Conservation (phyloP, 2,888 invertebrate species). For the Eilema sororculum region DNA sequence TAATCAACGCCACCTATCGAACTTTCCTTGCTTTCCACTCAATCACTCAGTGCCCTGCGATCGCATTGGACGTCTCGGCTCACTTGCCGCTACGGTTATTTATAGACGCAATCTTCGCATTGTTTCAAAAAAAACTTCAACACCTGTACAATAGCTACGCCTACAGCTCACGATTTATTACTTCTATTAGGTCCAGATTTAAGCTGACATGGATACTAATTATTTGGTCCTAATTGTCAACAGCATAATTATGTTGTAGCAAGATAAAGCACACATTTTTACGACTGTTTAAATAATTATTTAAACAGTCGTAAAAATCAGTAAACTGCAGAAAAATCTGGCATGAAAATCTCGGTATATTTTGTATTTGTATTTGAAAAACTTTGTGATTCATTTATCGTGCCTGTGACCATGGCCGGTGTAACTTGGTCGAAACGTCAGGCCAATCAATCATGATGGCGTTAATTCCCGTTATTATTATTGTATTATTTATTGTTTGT, state of each 20-base stretch:
- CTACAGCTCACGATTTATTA: constrained; percentile 75
- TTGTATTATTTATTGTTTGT: background rate
- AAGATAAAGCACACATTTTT: no score
- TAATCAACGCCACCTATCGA: constrained; percentile 81
- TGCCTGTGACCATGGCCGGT: no score
- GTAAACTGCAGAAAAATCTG: background rate
- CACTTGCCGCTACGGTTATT: constrained; percentile 74
- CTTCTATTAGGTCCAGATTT: constrained; percentile 71
- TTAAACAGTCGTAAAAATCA: background rate
- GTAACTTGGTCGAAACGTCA: no score
- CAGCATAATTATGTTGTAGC: constrained; percentile 8
- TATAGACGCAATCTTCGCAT: constrained; percentile 81
- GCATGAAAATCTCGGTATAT: background rate
- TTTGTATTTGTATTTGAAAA: no score
- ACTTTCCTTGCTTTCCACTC: constrained; percentile 69
- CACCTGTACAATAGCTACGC: constrained; percentile 68
- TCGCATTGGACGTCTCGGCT: constrained; percentile 68
- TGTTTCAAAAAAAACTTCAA: constrained; percentile 68
- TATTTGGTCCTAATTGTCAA: constrained; percentile 46
- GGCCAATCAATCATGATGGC: no score
- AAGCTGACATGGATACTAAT: constrained; percentile 60
- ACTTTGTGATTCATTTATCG: no score
- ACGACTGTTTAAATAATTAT: background rate
- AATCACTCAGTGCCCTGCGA: constrained; percentile 75
- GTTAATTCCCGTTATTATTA: no score